phyloP scores from a whole-genome alignment of 2,888 invertebrate genomes.

The Philaethria dido region DNA sequence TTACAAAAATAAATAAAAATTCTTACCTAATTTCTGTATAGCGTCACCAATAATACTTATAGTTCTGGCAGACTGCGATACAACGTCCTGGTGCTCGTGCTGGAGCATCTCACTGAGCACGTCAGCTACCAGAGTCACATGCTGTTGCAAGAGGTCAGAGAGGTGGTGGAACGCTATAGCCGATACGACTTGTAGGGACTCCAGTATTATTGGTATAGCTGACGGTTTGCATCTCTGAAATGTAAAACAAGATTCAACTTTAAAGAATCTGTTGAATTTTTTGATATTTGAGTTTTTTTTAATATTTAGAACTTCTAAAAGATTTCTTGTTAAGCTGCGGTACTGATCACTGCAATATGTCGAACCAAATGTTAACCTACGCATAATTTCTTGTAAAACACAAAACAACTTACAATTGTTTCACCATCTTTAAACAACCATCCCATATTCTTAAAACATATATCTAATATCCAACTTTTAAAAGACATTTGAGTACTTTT shows the following conservation, averaged over 20 bases:
- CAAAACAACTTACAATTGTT: conserved; percentile 57
- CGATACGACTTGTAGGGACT: conserved; percentile 89
- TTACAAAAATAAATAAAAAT: not conserved
- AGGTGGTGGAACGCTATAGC: conserved; percentile 86
- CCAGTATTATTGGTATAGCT: conserved; percentile 88
- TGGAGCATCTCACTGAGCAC: conserved; percentile 85
- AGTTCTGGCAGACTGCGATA: conserved; percentile 88
- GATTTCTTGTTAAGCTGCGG: too few relatives aligned
- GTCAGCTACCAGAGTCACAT: conserved; percentile 84
- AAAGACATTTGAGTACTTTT: conserved; percentile 62
- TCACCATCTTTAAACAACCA: conserved; percentile 67
- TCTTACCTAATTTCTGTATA: conserved; percentile 79
- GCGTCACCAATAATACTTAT: conserved; percentile 88
- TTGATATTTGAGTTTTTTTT: too few relatives aligned
- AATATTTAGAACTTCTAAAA: too few relatives aligned
- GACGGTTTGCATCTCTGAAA: conserved; percentile 70
- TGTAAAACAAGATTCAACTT: too few relatives aligned
- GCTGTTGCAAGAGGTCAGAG: conserved; percentile 78
- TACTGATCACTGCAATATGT: too few relatives aligned
- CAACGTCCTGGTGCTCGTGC: conserved; percentile 85
- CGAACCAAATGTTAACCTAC: too few relatives aligned
- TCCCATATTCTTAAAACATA: conserved; percentile 84
- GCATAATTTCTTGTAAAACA: not conserved
- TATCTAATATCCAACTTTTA: conserved; percentile 85
- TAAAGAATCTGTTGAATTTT: too few relatives aligned